Conservation (phyloP, 2,888 invertebrate species). For the Callyntrura sp. region DNA sequence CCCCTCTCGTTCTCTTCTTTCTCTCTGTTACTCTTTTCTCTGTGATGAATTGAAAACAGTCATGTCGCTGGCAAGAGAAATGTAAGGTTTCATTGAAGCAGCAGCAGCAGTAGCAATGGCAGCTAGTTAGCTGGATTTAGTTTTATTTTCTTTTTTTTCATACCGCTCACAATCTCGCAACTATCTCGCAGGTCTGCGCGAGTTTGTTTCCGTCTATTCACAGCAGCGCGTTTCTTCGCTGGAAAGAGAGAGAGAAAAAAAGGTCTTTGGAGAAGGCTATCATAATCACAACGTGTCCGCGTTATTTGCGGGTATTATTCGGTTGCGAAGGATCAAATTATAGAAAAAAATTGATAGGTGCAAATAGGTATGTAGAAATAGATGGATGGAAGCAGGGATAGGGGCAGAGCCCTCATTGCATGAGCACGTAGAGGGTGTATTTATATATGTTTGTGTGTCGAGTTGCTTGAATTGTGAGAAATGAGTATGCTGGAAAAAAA, state of each 20-base stretch:
- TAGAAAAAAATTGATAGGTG: not conserved
- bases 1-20: not conserved
- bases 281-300: no score
- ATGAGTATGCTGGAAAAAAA: not conserved
- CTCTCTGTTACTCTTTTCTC: not conserved
- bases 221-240: no score
- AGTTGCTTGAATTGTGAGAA: not conserved
- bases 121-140: not conserved
- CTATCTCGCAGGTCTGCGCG: no score
- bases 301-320: not conserved
- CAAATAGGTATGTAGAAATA: not conserved
- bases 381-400: not conserved
- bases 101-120: not conserved
- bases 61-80: not conserved
- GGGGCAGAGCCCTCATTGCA: not conserved
- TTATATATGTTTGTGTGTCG: not conserved
- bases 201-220: no score
- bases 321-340: not conserved
- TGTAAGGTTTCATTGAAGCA: constrained; percentile 15
- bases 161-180: not conserved
- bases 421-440: not conserved
- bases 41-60: constrained; percentile 37
- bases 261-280: no score
- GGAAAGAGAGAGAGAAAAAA: no score
- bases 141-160: not conserved